These are phyloP conservation scores for Listronotus oregonensis DNA, from an alignment of 1,140 invertebrate genomes.

Conservation along the genomic window DNA sequence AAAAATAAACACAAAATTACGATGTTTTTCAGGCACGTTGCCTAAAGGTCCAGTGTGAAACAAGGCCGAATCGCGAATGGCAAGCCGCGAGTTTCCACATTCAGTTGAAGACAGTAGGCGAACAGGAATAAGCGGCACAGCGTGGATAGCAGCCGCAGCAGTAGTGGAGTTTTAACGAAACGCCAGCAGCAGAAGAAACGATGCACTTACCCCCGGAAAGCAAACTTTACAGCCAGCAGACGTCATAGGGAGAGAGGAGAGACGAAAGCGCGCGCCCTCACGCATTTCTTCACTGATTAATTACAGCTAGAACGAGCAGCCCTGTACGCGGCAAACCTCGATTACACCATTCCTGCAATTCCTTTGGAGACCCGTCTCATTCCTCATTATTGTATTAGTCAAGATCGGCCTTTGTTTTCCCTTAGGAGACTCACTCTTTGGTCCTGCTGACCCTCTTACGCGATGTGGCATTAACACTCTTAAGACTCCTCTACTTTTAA, in stretches of 20 bases:
- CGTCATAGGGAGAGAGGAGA: conserved; percentile 33
- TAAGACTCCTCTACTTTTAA: conserved; percentile 11
- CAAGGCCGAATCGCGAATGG: conserved; percentile 31
- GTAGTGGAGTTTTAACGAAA: conserved; percentile 30
- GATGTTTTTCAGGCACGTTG: conserved; percentile 23
- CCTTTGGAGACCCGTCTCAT: conserved; percentile 43
- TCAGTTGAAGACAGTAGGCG: conserved; percentile 5
- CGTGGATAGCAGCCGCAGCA: conserved; percentile 11
- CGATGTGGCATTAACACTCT: neutral
- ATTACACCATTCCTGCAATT: conserved; percentile 50
- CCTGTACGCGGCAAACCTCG: conserved; percentile 47
- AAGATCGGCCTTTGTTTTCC: conserved; percentile 38
- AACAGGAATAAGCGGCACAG: conserved; percentile 18
- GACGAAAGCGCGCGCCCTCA: conserved; percentile 40
- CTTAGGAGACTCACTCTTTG: conserved; percentile 12
- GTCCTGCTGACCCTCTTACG: conserved; percentile 27
- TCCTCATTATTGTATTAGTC: conserved; percentile 43
- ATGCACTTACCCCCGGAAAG: conserved; percentile 40
- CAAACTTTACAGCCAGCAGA: conserved; percentile 39
- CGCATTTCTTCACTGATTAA: conserved; percentile 47
- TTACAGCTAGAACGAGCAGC: conserved; percentile 42
- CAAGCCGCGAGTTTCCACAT: conserved; percentile 17
- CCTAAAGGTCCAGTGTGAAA: conserved; percentile 15
- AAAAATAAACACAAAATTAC: conserved; percentile 26
- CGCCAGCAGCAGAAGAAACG: conserved; percentile 33